phyloP scores from a whole-genome alignment of 2,113 vertebrate species.

The Salvelinus alpinus region DNA sequence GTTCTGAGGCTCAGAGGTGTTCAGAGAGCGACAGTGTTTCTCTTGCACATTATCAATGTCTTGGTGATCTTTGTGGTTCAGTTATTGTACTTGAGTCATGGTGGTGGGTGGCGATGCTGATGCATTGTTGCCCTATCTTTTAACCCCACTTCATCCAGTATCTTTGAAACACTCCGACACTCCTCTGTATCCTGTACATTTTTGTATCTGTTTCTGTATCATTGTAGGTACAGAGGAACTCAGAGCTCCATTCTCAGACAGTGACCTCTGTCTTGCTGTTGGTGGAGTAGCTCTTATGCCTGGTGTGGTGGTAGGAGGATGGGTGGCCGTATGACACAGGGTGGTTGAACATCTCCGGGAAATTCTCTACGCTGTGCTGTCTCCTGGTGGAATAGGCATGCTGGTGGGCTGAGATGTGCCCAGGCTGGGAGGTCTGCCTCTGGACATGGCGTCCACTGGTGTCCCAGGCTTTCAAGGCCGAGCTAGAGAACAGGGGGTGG shows the following conservation, averaged over 20 bases:
- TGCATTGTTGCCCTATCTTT: background rate
- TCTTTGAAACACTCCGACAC: background rate
- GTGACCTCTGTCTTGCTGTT: conserved; percentile 96
- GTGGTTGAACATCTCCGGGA: conserved; percentile 74
- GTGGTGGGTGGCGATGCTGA: background rate
- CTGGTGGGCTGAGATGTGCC: conserved; percentile 59
- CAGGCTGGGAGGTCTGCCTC: conserved; percentile 69
- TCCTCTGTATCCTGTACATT: background rate
- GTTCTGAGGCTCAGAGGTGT: background rate
- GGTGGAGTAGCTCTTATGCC: conserved; percentile 78
- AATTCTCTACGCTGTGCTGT: conserved; percentile 82
- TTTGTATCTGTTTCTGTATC: background rate
- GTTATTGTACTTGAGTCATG: background rate
- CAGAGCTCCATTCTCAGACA: conserved; percentile 70
- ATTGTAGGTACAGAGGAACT: background rate
- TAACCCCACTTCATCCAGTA: background rate
- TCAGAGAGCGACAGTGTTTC: background rate
- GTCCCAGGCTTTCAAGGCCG: conserved; percentile 78
- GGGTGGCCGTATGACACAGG: conserved; percentile 61
- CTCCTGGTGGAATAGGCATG: conserved; percentile 67
- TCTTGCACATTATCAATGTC: background rate
- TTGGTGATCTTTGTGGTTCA: background rate
- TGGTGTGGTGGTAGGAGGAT: conserved; percentile 58
- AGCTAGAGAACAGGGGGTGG: conserved; percentile 65
- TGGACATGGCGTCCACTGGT: conserved; percentile 61